Evolutionary conservation across 2,888 invertebrate genomes (phyloP).

Genomic region (Parnassius orleans): DNA sequence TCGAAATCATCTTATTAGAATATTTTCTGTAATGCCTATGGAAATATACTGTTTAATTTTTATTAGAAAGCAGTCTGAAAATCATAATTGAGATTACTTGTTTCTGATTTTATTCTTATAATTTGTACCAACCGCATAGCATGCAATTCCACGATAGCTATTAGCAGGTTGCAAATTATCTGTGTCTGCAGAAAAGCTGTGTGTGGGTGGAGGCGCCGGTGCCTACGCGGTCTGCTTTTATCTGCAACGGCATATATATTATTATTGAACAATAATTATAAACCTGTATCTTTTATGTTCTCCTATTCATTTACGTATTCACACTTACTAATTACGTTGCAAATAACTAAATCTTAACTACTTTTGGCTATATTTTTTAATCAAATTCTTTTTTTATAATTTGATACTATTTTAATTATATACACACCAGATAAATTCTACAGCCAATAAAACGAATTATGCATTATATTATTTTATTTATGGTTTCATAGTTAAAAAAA

Average conservation of each 20-base stretch:
- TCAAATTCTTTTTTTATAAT: too few species aligned
- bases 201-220: constrained; percentile 68
- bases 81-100: neutral
- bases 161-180: constrained; percentile 75
- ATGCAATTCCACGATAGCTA: constrained; percentile 48
- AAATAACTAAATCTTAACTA: too few species aligned
- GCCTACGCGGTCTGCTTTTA: constrained; percentile 36
- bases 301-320: constrained; percentile 14
- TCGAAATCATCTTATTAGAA: too few species aligned
- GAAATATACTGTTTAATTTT: too few species aligned
- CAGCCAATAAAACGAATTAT: too few species aligned
- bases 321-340: neutral
- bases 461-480: too few species aligned
- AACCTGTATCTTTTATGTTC: constrained; percentile 17
- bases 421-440: too few species aligned
- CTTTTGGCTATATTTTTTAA: too few species aligned
- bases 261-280: constrained; percentile 34
- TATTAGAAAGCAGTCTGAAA: too few species aligned
- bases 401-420: too few species aligned
- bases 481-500: too few species aligned
- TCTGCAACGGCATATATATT: constrained; percentile 35
- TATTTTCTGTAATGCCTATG: too few species aligned
- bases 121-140: constrained; percentile 33
- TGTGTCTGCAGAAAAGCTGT: constrained; percentile 37
- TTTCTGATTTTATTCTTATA: constrained; percentile 12